Conservation (phyloP, 2,797 vertebrate genomes). For the Lindbergichthys nudifrons region DNA sequence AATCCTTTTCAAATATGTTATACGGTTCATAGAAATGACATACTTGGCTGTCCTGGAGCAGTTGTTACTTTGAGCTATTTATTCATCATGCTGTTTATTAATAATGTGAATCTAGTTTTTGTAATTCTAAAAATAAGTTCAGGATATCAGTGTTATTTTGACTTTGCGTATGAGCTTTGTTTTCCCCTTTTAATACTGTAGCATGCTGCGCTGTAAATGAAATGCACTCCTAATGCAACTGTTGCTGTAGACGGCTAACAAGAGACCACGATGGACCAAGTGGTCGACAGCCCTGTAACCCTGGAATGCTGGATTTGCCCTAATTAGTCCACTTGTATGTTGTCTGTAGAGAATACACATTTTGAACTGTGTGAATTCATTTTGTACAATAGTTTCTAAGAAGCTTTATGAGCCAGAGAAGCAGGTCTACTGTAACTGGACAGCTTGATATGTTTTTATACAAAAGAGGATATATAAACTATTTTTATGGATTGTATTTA, state of each 20-base stretch:
- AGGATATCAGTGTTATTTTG: constrained; percentile 25
- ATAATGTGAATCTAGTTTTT: background rate
- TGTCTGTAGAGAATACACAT: background rate
- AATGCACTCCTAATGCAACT: background rate
- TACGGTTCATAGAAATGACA: background rate
- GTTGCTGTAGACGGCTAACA: background rate
- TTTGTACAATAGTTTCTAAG: constrained; percentile 13
- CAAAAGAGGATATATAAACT: background rate
- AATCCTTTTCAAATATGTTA: constrained; percentile 17
- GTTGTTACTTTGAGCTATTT: constrained; percentile 33
- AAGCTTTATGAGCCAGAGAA: background rate
- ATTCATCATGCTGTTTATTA: constrained; percentile 15
- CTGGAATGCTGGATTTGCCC: constrained; percentile 21
- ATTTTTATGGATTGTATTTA: background rate
- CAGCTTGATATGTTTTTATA: constrained; percentile 4
- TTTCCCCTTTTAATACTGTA: background rate
- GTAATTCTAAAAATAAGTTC: background rate
- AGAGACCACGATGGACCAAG: background rate
- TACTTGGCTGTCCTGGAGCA: background rate
- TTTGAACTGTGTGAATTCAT: background rate
- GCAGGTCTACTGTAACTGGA: background rate
- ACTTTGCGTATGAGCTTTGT: background rate
- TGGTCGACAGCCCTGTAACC: background rate
- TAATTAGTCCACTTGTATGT: background rate
- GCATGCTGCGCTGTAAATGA: constrained; percentile 2